Evolutionary conservation across 2,888 invertebrate species (phyloP).

Genomic region (Sarcophaga caerulescens): DNA sequence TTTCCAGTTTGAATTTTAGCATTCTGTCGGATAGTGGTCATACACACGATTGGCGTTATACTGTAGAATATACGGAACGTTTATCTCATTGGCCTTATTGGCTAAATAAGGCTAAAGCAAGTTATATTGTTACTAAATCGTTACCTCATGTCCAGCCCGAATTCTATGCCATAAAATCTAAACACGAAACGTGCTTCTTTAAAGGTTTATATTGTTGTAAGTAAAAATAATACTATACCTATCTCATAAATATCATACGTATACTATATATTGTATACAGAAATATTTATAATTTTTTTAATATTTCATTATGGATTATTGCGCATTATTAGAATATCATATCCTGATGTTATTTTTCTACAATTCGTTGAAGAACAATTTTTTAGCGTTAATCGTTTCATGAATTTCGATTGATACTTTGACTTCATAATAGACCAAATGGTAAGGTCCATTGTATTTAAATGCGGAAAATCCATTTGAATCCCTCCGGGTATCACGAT

Average conservation of each 20-base stretch:
- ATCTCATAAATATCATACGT: background rate
- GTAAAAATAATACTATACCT: conserved; percentile 73
- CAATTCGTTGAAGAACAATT: no score
- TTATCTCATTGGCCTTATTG: conserved; percentile 86
- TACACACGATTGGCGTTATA: conserved; percentile 87
- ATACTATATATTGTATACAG: no score
- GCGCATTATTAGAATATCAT: no score
- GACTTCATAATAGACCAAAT: no score
- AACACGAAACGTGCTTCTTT: conserved; percentile 85
- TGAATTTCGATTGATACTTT: no score
- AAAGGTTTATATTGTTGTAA: conserved; percentile 84
- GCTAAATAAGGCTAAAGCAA: conserved; percentile 83
- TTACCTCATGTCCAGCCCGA: conserved; percentile 79
- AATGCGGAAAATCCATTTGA: no score
- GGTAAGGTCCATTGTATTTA: no score
- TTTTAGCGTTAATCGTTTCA: no score
- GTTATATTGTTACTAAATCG: conserved; percentile 84
- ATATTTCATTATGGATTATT: background rate
- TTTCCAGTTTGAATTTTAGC: conserved; percentile 83
- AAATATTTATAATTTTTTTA: background rate
- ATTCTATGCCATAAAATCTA: conserved; percentile 83
- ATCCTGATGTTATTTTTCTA: no score
- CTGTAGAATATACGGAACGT: conserved; percentile 85
- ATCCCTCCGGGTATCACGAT: no score
- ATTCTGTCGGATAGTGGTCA: conserved; percentile 85